These are phyloP conservation scores for Lutjanus argentimaculatus DNA, from an alignment of 2,797 vertebrate genomes.

Conservation along the genomic window DNA sequence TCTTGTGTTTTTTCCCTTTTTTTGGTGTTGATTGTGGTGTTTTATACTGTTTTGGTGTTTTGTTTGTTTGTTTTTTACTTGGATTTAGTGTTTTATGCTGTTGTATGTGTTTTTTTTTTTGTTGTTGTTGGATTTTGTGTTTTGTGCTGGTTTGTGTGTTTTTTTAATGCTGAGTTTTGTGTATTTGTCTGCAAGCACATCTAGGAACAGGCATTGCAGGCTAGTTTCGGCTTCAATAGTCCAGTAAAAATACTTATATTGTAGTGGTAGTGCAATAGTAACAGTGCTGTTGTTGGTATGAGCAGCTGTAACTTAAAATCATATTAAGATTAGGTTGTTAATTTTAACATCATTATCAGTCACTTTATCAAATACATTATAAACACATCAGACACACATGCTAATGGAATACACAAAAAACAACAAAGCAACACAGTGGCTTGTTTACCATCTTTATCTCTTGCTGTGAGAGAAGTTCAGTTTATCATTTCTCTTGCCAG, in stretches of 20 bases:
- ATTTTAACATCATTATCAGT: neutral
- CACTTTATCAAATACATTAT: neutral
- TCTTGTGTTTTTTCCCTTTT: no score
- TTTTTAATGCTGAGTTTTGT: neutral
- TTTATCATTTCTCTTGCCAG: constrained; percentile 5
- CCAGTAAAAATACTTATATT: neutral
- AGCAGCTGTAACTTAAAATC: neutral
- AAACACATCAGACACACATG: neutral
- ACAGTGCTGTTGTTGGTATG: neutral
- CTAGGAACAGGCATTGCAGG: neutral
- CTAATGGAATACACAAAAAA: neutral
- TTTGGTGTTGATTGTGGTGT: no score
- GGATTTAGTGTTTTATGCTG: no score
- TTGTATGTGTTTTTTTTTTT: no score
- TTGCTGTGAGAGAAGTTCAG: neutral
- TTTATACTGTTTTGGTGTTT: neutral
- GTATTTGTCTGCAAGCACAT: neutral
- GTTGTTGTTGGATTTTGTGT: no score
- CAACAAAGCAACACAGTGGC: neutral
- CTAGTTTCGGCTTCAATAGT: neutral
- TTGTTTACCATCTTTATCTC: neutral
- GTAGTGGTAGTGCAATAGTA: neutral
- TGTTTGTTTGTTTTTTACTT: no score
- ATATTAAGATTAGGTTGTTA: neutral
- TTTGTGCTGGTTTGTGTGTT: neutral